A percentile compares a stretch with the other conserved stretches of the same genome.
Evolutionary conservation across 92 coral and sea anemone genomes (phyloP).

Genomic region (Parazoanthus atlanticus): DNA sequence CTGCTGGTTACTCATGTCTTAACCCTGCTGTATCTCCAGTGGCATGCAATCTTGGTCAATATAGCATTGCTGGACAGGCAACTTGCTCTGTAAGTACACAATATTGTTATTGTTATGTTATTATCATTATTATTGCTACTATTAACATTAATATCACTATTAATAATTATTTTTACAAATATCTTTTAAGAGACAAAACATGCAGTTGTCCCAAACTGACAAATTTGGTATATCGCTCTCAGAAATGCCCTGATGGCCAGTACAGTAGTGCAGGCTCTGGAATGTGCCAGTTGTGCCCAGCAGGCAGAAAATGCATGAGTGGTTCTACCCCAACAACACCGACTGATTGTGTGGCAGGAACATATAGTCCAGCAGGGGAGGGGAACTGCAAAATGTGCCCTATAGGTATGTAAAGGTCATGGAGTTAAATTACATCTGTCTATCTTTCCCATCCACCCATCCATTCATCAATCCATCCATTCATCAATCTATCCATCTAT

Average conservation of each 20-base stretch:
- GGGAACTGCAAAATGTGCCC: slow-evolving; percentile 89
- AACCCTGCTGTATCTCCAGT: slow-evolving; percentile 74
- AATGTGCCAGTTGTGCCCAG: slow-evolving; percentile 81
- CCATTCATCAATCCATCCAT: too few relatives aligned
- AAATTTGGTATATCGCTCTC: not conserved
- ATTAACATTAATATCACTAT: too few relatives aligned
- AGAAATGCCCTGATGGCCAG: slow-evolving; percentile 95
- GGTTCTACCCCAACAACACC: slow-evolving; percentile 80
- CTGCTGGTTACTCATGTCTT: slow-evolving; percentile 89
- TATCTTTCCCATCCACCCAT: too few relatives aligned
- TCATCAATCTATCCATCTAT: too few relatives aligned
- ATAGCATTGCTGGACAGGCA: slow-evolving; percentile 91
- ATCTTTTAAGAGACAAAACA: too few relatives aligned
- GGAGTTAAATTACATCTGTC: not conserved
- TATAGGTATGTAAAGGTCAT: slow-evolving; percentile 48
- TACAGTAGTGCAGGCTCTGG: slow-evolving; percentile 86
- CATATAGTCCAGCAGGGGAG: slow-evolving; percentile 90
- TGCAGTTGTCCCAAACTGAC: not conserved
- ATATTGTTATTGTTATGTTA: not conserved
- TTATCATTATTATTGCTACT: too few relatives aligned
- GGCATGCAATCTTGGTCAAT: slow-evolving; percentile 81
- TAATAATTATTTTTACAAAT: too few relatives aligned
- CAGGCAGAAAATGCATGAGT: slow-evolving; percentile 82
- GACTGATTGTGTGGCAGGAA: slow-evolving; percentile 80
- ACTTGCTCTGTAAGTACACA: slow-evolving; percentile 72